A percentile compares a stretch with the other conserved stretches of the same genome.
These are phyloP conservation scores for Heliconius hortense DNA, from an alignment of 2,888 invertebrate genomes.

Conservation along the genomic window DNA sequence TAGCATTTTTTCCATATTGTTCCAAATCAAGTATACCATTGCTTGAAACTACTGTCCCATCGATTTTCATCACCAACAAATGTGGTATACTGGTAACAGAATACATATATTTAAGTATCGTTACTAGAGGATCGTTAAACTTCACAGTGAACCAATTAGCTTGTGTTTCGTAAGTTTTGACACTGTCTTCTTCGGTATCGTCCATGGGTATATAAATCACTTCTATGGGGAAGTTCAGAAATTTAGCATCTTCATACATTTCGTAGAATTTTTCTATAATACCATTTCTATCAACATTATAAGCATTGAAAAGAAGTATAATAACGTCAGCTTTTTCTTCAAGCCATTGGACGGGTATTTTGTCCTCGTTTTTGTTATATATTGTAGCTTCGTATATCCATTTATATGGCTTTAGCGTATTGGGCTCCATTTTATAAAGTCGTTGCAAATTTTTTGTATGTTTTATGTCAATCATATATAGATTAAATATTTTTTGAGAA, in stretches of 20 bases:
- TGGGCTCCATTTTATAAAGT: conserved; percentile 34
- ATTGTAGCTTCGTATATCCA: conserved; percentile 60
- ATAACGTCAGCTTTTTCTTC: conserved; percentile 59
- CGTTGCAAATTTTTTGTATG: not conserved
- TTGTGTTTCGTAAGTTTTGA: conserved; percentile 55
- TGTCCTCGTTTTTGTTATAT: conserved; percentile 56
- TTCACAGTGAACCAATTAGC: conserved; percentile 73
- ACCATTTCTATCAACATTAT: conserved; percentile 59
- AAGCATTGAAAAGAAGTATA: conserved; percentile 61
- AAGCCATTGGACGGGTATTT: conserved; percentile 57
- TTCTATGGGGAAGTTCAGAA: conserved; percentile 64
- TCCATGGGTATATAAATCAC: conserved; percentile 70
- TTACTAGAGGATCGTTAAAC: conserved; percentile 59
- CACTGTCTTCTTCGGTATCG: conserved; percentile 54
- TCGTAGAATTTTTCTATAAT: conserved; percentile 62
- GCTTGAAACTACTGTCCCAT: conserved; percentile 59
- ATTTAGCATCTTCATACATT: conserved; percentile 66
- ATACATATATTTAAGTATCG: conserved; percentile 58
- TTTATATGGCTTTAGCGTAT: conserved; percentile 50
- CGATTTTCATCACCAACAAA: conserved; percentile 56
- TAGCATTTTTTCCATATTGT: conserved; percentile 64
- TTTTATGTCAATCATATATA: not conserved
- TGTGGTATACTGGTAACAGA: conserved; percentile 62
- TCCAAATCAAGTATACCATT: conserved; percentile 66
- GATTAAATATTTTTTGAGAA: not conserved